A percentile compares a stretch with the other conserved stretches of the same genome.
Conservation (phyloP, 1,140 invertebrate genomes). For the Platyscapa corneri region DNA sequence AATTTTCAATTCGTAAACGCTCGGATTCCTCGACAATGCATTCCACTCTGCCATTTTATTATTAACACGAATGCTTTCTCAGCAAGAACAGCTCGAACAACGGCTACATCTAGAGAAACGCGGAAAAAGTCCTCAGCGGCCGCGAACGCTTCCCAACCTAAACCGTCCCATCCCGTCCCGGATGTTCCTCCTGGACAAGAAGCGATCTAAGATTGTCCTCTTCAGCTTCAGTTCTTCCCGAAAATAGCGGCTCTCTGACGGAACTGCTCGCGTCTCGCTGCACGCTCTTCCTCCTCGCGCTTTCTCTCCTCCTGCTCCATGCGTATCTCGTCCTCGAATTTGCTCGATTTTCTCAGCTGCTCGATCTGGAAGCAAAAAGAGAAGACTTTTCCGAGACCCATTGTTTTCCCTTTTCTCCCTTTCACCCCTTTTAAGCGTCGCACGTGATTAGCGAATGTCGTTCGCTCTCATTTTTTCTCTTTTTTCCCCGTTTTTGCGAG, state of each 20-base stretch:
- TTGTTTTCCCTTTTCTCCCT: background rate
- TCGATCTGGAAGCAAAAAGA: slow-evolving; percentile 80
- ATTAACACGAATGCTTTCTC: background rate
- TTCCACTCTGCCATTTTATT: background rate
- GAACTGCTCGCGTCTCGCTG: slow-evolving; percentile 83
- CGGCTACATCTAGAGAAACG: background rate
- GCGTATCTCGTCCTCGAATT: slow-evolving; percentile 91
- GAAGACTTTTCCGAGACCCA: background rate
- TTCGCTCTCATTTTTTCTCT: background rate
- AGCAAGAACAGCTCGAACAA: background rate
- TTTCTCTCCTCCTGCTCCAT: slow-evolving; percentile 90
- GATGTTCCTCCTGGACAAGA: background rate
- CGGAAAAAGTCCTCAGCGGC: background rate
- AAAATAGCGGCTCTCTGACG: slow-evolving; percentile 89
- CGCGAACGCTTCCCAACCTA: background rate
- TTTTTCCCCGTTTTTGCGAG: background rate
- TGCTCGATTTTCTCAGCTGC: slow-evolving; percentile 84
- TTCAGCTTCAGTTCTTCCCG: slow-evolving; percentile 61
- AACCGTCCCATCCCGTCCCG: background rate
- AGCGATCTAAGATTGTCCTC: background rate
- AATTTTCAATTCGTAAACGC: background rate
- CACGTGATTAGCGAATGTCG: no score
- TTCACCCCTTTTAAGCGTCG: background rate
- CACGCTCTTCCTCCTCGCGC: slow-evolving; percentile 85
- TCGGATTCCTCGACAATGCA: background rate